Percentiles rank a stretch among this genome's conserved stretches.
Evolutionary conservation across 2,888 invertebrate genomes (phyloP).

Genomic region (Lepetodrilus schrolli): DNA sequence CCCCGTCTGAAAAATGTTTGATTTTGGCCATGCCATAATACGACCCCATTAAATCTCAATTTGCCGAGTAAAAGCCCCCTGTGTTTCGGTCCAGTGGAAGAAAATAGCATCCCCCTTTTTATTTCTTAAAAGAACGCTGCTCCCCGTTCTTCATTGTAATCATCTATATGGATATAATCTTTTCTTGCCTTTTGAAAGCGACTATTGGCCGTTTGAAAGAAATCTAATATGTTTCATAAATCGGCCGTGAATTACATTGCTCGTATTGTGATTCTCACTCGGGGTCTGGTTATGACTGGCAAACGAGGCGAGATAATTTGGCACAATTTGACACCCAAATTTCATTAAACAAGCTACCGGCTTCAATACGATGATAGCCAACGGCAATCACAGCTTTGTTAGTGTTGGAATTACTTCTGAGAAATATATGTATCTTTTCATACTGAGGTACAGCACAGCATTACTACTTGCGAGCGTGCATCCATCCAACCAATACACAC

Average conservation of each 20-base stretch:
- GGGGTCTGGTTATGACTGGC: background rate
- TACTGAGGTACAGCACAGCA: background rate
- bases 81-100: background rate
- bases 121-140: background rate
- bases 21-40: slow-evolving; percentile 22
- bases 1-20: slow-evolving; percentile 15
- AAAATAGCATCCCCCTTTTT: slow-evolving; percentile 9
- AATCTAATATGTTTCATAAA: slow-evolving; percentile 26
- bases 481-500: background rate
- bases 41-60: slow-evolving; percentile 19
- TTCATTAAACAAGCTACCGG: slow-evolving; percentile 24
- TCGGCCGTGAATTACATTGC: slow-evolving; percentile 15
- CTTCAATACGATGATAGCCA: slow-evolving; percentile 7
- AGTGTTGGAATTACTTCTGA: slow-evolving; percentile 18
- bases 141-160: background rate
- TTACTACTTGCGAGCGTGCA: background rate
- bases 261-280: background rate
- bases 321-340: slow-evolving; percentile 24
- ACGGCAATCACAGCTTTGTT: slow-evolving; percentile 8
- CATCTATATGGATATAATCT: slow-evolving; percentile 23
- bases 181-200: slow-evolving; percentile 26
- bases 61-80: slow-evolving; percentile 9
- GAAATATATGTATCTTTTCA: slow-evolving; percentile 24
- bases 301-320: slow-evolving; percentile 15
- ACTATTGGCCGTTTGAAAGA: slow-evolving; percentile 26